Conservation (phyloP, 92 coral and sea anemone species). For the Siderastrea radians region DNA sequence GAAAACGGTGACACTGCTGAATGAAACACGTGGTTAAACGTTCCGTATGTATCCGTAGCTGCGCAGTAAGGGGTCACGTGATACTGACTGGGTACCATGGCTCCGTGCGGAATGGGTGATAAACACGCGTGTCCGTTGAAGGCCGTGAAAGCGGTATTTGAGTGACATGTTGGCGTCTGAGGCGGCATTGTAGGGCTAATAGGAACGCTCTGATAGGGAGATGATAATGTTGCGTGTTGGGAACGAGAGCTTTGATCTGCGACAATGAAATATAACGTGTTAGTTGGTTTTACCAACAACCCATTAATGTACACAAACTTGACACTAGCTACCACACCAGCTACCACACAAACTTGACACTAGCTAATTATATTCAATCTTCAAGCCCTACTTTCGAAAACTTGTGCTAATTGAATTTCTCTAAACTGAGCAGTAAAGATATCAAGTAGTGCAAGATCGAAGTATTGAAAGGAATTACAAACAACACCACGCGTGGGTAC, state of each 20-base stretch:
- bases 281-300: too few relatives aligned
- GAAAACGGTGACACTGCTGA: slow-evolving; percentile 74
- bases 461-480: too few relatives aligned
- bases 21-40: slow-evolving; percentile 70
- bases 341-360: too few relatives aligned
- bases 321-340: too few relatives aligned
- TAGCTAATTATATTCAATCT: too few relatives aligned
- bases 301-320: too few relatives aligned
- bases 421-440: too few relatives aligned
- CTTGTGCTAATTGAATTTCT: too few relatives aligned
- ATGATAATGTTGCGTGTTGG: slow-evolving; percentile 59
- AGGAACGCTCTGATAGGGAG: slow-evolving; percentile 46
- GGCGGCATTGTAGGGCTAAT: slow-evolving; percentile 52
- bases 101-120: slow-evolving; percentile 71
- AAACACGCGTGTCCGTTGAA: slow-evolving; percentile 77
- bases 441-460: too few relatives aligned
- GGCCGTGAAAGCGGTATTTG: slow-evolving; percentile 64
- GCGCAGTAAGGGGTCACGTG: slow-evolving; percentile 84
- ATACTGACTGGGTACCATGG: slow-evolving; percentile 77
- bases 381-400: too few relatives aligned
- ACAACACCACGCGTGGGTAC: too few relatives aligned
- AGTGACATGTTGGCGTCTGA: slow-evolving; percentile 51
- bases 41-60: slow-evolving; percentile 79
- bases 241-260: slow-evolving; percentile 60
- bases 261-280: background rate